These are phyloP conservation scores for Papilio machaon DNA, from an alignment of 1,140 invertebrate genomes.

Conservation along the genomic window DNA sequence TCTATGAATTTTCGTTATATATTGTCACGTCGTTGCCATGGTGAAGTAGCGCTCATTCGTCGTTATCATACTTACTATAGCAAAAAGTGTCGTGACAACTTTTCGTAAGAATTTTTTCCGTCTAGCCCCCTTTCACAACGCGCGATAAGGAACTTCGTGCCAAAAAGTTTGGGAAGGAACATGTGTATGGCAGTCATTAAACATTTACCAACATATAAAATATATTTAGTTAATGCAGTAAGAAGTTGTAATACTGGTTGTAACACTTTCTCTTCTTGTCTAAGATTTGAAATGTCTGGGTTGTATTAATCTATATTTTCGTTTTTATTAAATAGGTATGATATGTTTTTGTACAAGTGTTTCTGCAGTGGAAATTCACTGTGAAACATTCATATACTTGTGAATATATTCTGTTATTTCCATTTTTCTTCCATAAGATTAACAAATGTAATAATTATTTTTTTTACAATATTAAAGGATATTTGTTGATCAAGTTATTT, in stretches of 20 bases:
- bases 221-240: not conserved
- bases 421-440: slow-evolving; percentile 2
- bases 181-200: not conserved
- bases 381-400: not conserved
- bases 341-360: not conserved
- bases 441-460: not conserved
- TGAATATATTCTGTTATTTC: not conserved
- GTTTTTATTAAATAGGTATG: too few relatives aligned
- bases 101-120: too few relatives aligned
- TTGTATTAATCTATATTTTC: not conserved
- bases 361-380: not conserved
- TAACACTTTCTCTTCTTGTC: not conserved
- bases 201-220: not conserved
- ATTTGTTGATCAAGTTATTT: not conserved
- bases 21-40: too few relatives aligned
- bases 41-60: too few relatives aligned
- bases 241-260: slow-evolving; percentile 3
- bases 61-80: too few relatives aligned
- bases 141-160: too few relatives aligned
- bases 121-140: too few relatives aligned
- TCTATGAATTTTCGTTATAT: too few relatives aligned
- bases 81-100: too few relatives aligned
- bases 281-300: not conserved
- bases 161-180: not conserved
- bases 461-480: not conserved